A percentile compares a stretch with the other conserved stretches of the same genome.
These are phyloP conservation scores for Phaedon cochleariae DNA, from an alignment of 2,888 invertebrate genomes.

Conservation along the genomic window DNA sequence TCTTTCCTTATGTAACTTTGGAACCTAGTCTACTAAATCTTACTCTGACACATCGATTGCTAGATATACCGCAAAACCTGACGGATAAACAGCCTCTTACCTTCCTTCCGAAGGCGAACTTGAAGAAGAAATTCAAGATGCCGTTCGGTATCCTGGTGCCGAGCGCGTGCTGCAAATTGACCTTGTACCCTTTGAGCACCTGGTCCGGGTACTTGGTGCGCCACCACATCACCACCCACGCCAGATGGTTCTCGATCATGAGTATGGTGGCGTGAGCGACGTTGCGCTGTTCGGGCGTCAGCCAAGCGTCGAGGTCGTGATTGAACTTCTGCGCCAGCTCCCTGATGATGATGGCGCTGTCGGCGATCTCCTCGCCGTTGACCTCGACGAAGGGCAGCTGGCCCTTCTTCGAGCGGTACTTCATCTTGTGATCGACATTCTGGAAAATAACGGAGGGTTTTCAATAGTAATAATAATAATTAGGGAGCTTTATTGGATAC, in stretches of 20 bases:
- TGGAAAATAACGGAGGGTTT: too few relatives aligned
- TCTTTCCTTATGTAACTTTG: too few relatives aligned
- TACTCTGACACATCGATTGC: too few relatives aligned
- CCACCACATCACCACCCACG: slow-evolving; percentile 95
- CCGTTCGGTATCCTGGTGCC: slow-evolving; percentile 88
- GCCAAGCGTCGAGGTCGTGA: slow-evolving; percentile 83
- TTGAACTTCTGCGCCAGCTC: slow-evolving; percentile 84
- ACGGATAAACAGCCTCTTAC: too few relatives aligned
- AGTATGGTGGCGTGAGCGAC: slow-evolving; percentile 91
- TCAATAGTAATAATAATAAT: slow-evolving; percentile 20
- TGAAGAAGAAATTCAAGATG: slow-evolving; percentile 90
- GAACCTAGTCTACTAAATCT: too few relatives aligned
- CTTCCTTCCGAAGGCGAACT: slow-evolving; percentile 86
- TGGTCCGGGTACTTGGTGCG: slow-evolving; percentile 91
- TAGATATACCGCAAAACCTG: too few relatives aligned
- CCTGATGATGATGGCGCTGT: slow-evolving; percentile 90
- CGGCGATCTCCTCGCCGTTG: slow-evolving; percentile 94
- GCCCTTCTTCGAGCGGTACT: slow-evolving; percentile 93
- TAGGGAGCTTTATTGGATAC: background rate
- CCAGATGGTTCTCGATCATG: slow-evolving; percentile 94
- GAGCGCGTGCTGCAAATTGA: slow-evolving; percentile 87
- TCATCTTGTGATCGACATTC: slow-evolving; percentile 95
- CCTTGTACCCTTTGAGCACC: slow-evolving; percentile 89
- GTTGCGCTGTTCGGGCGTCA: slow-evolving; percentile 86
- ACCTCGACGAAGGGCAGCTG: slow-evolving; percentile 94